Conservation (phyloP, 2,113 vertebrate species). For the Columbina picui region DNA sequence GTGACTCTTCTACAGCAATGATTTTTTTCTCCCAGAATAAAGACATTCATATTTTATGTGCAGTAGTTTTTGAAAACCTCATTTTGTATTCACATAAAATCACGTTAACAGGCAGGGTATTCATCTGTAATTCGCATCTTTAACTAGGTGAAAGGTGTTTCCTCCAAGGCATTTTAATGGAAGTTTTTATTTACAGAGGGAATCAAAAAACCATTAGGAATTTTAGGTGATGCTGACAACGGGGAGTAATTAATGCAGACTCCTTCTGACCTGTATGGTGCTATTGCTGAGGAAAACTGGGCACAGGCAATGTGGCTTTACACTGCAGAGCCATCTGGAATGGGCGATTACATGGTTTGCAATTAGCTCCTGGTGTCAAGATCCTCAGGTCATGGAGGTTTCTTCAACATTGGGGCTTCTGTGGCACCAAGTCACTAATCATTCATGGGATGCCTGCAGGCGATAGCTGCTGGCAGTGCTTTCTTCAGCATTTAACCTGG, state of each 20-base stretch:
- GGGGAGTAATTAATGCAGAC: not conserved
- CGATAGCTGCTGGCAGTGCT: not conserved
- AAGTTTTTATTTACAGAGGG: constrained; percentile 29
- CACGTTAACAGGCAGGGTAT: not conserved
- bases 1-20: not conserved
- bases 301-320: not conserved
- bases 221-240: not conserved
- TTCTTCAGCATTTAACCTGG: constrained; percentile 31
- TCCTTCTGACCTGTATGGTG: not conserved
- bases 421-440: not conserved
- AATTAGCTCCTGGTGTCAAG: not conserved
- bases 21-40: constrained; percentile 11
- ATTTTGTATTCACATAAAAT: constrained; percentile 50
- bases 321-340: not conserved
- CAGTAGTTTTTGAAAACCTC: constrained; percentile 38
- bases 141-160: not conserved
- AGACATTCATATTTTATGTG: constrained; percentile 3
- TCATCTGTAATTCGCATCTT: constrained; percentile 37
- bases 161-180: constrained; percentile 29
- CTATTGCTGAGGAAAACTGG: not conserved
- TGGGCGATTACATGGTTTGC: not conserved
- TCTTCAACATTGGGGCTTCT: not conserved
- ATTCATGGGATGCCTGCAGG: not conserved
- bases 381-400: not conserved
- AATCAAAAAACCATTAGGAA: constrained; percentile 1